Evolutionary conservation across 1,140 invertebrate genomes (phyloP), one percentile per base, ranked within the genome.

Genomic region (Bombus pyrosoma): DNA sequence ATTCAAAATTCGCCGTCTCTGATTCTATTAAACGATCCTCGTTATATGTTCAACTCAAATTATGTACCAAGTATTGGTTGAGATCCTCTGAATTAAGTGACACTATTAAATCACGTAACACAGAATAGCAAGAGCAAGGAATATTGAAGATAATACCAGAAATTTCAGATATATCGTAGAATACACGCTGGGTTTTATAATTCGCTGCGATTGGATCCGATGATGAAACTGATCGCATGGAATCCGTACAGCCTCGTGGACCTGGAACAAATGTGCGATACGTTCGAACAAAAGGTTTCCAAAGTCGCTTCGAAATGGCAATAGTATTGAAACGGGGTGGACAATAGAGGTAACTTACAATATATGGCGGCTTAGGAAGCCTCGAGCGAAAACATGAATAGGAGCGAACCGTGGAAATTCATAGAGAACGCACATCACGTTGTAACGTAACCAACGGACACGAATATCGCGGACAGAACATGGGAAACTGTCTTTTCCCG

Each of bases 321-420:
- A 32, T 28, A 32, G 37, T 53, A 83, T 83, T 53, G 81, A 75
- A 47, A 68, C 32, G 10, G 9, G 15, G 22, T 47, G 57, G 59
- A 76, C 81, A 66, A 76, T 66, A 18, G 41, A 15, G 37, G 9
- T 76, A 75, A 75, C 57, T 66, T 74, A 75, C 53, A 25, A 74
- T 82, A 43, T 72, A 59, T 71, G 18, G 34, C 79, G 37, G 69
- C 53, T 73, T 81, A 59, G 68, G 47, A 62, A 73, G 12, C 37
- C 69, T 22, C 68, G 12, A 28, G 69, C 22, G 69, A 39, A 62
- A 81, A 74, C 43, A 8, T 69, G 78, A 80, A 81, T 72, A n/a
- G 68, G 28, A 53, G 47, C 32, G 34, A n/a, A 6, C 43, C 10
- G 34, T 18, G 47, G 68, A 57, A 72, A 81, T 73, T 47, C 71